phyloP scores from a whole-genome alignment of 1,140 invertebrate species.

The Teleopsis dalmanni region DNA sequence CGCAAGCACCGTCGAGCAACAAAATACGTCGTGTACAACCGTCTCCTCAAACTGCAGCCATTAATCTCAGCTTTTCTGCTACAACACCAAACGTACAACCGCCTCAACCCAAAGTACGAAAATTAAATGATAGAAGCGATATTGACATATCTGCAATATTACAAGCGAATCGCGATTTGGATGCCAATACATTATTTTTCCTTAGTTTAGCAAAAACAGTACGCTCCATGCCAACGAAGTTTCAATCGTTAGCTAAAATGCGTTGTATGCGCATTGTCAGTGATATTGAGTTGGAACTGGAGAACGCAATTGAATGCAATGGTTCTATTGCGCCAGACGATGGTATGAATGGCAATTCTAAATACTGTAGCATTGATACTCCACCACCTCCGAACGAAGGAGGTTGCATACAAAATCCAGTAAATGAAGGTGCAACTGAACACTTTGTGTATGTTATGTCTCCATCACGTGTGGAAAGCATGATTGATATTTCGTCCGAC shows the following conservation, averaged over 20 bases:
- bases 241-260: constrained; percentile 40
- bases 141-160: constrained; percentile 36
- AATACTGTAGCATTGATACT: constrained; percentile 34
- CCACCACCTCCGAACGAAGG: constrained; percentile 23
- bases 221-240: constrained; percentile 39
- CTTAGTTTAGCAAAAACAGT: constrained; percentile 35
- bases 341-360: constrained; percentile 7
- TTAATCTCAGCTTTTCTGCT: constrained; percentile 33
- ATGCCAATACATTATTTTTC: constrained; percentile 40
- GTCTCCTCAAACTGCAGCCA: constrained; percentile 35
- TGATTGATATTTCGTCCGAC: constrained; percentile 42
- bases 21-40: constrained; percentile 37
- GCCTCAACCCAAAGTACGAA: constrained; percentile 29
- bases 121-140: constrained; percentile 25
- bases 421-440: constrained; percentile 27
- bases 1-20: constrained; percentile 14
- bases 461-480: constrained; percentile 39
- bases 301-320: constrained; percentile 33
- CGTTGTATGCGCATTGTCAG: constrained; percentile 41
- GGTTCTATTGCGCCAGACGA: constrained; percentile 25
- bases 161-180: constrained; percentile 38
- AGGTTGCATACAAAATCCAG: constrained; percentile 10
- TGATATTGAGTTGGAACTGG: constrained; percentile 37
- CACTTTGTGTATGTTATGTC: constrained; percentile 43
- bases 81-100: constrained; percentile 13